These are phyloP conservation scores for Platynereis dumerilii DNA, from an alignment of 2,888 invertebrate genomes.

Conservation along the genomic window DNA sequence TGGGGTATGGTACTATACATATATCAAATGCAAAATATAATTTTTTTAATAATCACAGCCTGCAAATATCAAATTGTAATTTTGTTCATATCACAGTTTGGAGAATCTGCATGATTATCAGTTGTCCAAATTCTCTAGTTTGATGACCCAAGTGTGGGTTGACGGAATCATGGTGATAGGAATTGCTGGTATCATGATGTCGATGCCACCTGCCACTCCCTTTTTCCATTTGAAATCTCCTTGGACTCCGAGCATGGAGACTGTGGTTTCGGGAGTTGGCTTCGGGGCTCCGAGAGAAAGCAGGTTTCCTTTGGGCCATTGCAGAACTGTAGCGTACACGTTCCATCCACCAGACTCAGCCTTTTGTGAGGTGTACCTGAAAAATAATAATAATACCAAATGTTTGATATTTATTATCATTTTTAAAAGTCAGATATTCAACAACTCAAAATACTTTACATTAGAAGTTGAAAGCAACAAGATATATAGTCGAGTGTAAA, in stretches of 20 bases:
- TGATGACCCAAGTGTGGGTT: slow-evolving; percentile 38
- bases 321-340: slow-evolving; percentile 75
- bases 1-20: too few relatives aligned
- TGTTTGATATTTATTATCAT: too few relatives aligned
- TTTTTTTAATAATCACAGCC: too few relatives aligned
- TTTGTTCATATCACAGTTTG: too few relatives aligned
- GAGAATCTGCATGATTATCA: too few relatives aligned
- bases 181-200: slow-evolving; percentile 46
- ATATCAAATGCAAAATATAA: too few relatives aligned
- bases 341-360: slow-evolving; percentile 29
- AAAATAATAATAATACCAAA: too few relatives aligned
- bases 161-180: slow-evolving; percentile 35
- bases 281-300: slow-evolving; percentile 67
- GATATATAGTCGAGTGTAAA: too few relatives aligned
- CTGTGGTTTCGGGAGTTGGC: slow-evolving; percentile 53
- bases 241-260: slow-evolving; percentile 68
- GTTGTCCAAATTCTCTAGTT: slow-evolving; percentile 20
- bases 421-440: too few relatives aligned
- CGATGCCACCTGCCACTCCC: slow-evolving; percentile 41
- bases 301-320: slow-evolving; percentile 73
- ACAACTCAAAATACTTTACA: too few relatives aligned
- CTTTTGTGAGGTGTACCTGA: slow-evolving; percentile 37
- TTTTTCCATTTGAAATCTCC: slow-evolving; percentile 35
- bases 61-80: too few relatives aligned
- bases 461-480: too few relatives aligned